Evolutionary conservation across 2,113 vertebrate genomes (phyloP).

Genomic region (Pseudorectes ferrugineus): DNA sequence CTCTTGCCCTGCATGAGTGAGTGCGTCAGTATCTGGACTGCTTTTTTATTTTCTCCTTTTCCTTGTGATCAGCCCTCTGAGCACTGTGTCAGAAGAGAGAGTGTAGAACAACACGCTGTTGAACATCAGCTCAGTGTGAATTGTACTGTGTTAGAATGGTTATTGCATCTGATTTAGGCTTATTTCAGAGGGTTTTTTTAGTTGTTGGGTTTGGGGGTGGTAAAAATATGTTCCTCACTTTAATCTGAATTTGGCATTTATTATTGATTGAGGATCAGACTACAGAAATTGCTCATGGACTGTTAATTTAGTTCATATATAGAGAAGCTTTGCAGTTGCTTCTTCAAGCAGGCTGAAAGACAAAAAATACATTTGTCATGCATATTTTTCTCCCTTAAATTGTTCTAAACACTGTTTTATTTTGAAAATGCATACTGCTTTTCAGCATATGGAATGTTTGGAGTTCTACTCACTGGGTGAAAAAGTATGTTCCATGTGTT

Average conservation of each 20-base stretch:
- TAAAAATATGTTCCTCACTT: not conserved
- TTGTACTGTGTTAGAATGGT: not conserved
- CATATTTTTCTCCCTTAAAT: not conserved
- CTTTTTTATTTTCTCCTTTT: not conserved
- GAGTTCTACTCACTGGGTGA: not conserved
- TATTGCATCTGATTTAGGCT: not conserved
- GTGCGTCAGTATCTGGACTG: not conserved
- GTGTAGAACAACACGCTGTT: not conserved
- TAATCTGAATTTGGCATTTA: not conserved
- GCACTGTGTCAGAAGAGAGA: not conserved
- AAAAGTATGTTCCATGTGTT: not conserved
- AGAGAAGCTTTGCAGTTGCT: not conserved
- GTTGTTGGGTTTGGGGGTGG: not conserved
- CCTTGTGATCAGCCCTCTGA: not conserved
- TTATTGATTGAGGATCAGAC: not conserved
- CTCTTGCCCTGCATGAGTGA: not conserved
- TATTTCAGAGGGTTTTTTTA: not conserved
- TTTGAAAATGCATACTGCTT: not conserved
- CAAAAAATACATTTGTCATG: not conserved
- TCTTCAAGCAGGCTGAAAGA: not conserved
- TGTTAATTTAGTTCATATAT: not conserved
- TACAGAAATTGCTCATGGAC: not conserved
- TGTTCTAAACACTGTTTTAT: not conserved
- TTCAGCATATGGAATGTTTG: not conserved
- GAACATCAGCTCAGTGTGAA: not conserved